These are phyloP conservation scores for Caenorhabditis parvicauda DNA, from an alignment of 2,888 invertebrate species.

Conservation along the genomic window DNA sequence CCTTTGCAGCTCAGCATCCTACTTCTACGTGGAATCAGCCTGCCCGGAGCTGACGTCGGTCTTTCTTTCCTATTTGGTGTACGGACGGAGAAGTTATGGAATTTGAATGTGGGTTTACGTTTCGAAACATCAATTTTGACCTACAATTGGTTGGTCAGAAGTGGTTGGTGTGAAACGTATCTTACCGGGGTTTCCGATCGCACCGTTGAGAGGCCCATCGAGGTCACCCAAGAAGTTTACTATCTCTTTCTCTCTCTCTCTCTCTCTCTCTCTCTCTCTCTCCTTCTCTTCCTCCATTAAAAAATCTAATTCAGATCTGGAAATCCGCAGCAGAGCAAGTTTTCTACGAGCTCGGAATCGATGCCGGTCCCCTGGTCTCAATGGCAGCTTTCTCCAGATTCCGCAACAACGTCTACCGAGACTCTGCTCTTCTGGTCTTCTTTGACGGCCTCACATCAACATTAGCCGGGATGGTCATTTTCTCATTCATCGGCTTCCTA, in stretches of 20 bases:
- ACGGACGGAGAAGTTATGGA: conserved; percentile 37
- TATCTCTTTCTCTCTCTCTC: too few species aligned
- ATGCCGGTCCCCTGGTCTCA: conserved; percentile 57
- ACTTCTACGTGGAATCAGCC: conserved; percentile 52
- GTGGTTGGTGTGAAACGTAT: too few species aligned
- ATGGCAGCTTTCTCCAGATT: conserved; percentile 58
- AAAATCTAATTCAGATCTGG: conserved; percentile 62
- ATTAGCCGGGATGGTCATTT: conserved; percentile 58
- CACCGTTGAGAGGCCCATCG: too few species aligned
- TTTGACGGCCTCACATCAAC: conserved; percentile 54
- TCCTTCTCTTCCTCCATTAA: not conserved
- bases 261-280: conserved; percentile 3
- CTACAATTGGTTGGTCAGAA: too few species aligned
- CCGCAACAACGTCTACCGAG: conserved; percentile 59
- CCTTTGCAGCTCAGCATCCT: conserved; percentile 51
- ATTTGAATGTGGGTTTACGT: conserved; percentile 13
- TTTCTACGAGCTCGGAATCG: conserved; percentile 65
- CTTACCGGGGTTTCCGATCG: too few species aligned
- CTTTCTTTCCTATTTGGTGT: conserved; percentile 48
- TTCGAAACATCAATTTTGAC: not conserved
- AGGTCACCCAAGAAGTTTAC: too few species aligned
- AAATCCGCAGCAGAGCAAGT: conserved; percentile 65
- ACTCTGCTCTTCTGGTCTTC: conserved; percentile 51
- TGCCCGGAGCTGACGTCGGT: conserved; percentile 54
- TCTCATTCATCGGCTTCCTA: conserved; percentile 57